Conservation (phyloP, 2,113 vertebrate species). For the Hoplias malabaricus region DNA sequence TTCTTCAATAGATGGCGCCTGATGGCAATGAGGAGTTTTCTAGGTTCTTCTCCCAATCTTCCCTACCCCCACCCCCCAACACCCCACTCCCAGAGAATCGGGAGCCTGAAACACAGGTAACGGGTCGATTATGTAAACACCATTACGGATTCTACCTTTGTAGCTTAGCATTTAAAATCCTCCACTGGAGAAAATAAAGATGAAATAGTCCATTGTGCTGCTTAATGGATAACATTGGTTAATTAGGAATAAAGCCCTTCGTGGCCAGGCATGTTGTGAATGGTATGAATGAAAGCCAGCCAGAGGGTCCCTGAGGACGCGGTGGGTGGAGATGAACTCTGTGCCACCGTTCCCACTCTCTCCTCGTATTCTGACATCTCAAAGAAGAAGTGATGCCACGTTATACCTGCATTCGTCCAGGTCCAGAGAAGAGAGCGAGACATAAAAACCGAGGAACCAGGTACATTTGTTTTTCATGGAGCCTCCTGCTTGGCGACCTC, state of each 20-base stretch:
- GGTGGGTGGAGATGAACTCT: not conserved
- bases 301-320: conserved; percentile 10
- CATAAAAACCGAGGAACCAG: conserved; percentile 28
- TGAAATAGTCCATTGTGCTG: conserved; percentile 25
- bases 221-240: not conserved
- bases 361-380: conserved; percentile 7
- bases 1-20: conserved; percentile 52
- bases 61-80: not conserved
- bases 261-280: not conserved
- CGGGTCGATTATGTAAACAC: conserved; percentile 12
- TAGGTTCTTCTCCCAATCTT: conserved; percentile 10
- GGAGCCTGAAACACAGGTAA: not conserved
- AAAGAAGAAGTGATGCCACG: not conserved
- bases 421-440: not conserved
- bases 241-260: not conserved
- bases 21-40: conserved; percentile 46
- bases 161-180: not conserved
- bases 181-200: not conserved
- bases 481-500: conserved; percentile 5
- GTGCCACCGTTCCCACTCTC: not conserved
- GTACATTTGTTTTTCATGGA: not conserved
- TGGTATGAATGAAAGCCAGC: not conserved
- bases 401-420: not conserved
- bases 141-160: not conserved
- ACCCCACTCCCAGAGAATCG: not conserved